Evolutionary conservation across 1,140 invertebrate species (phyloP).

Genomic region (Drosophila parabipectinata): DNA sequence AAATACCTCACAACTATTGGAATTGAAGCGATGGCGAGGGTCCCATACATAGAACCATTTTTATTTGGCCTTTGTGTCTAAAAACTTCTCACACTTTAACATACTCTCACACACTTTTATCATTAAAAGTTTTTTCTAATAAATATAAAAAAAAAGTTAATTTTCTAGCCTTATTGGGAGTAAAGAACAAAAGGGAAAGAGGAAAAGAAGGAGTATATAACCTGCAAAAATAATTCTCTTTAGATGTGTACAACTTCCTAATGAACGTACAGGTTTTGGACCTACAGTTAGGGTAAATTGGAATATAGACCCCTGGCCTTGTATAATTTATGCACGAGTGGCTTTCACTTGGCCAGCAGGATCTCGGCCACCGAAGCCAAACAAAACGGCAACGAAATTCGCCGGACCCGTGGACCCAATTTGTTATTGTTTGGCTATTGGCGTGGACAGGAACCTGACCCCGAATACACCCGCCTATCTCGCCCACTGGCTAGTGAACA

Average conservation of each 20-base stretch:
- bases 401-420: slow-evolving; percentile 29
- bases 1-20: neutral
- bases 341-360: slow-evolving; percentile 46
- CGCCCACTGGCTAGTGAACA: neutral
- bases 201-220: too few relatives aligned
- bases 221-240: too few relatives aligned
- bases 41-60: neutral
- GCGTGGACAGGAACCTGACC: slow-evolving; percentile 4
- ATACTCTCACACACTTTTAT: too few relatives aligned
- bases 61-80: neutral
- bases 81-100: too few relatives aligned
- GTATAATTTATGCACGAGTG: slow-evolving; percentile 56
- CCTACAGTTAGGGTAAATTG: slow-evolving; percentile 19
- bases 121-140: neutral
- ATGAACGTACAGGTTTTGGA: neutral
- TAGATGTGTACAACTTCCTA: neutral
- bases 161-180: neutral
- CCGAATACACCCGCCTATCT: neutral
- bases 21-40: neutral
- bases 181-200: too few relatives aligned
- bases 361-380: slow-evolving; percentile 18
- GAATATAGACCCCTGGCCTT: slow-evolving; percentile 7
- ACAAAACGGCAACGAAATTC: slow-evolving; percentile 24
- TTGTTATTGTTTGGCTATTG: slow-evolving; percentile 54
- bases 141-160: neutral